Percentiles rank a stretch among this genome's conserved stretches.
These are phyloP conservation scores for Eulemur coronatus DNA, from an alignment of 2,797 vertebrate species.

Conservation along the genomic window DNA sequence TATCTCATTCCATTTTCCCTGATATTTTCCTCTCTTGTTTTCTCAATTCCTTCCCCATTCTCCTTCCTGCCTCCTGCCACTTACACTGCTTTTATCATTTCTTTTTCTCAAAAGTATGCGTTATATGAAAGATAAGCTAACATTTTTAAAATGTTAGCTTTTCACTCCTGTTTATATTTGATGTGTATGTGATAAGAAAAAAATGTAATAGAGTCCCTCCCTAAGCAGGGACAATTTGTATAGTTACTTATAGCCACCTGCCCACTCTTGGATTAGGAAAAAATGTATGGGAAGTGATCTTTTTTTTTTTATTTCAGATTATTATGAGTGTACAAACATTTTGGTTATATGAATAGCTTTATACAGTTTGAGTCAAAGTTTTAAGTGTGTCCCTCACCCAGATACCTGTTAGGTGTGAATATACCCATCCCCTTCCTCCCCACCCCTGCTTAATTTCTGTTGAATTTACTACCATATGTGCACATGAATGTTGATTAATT, in stretches of 20 bases:
- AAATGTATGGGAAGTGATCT: background rate
- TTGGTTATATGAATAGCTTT: too few species aligned
- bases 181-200: background rate
- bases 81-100: background rate
- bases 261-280: background rate
- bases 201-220: background rate
- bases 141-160: constrained; percentile 2
- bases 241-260: background rate
- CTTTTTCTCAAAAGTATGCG: background rate
- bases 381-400: too few species aligned
- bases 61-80: background rate
- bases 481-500: too few species aligned
- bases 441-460: too few species aligned
- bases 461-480: too few species aligned
- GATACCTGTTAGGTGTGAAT: too few species aligned
- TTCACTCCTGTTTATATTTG: background rate
- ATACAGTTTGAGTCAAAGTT: too few species aligned
- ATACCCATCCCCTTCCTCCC: too few species aligned
- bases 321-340: too few species aligned
- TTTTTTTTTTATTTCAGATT: too few species aligned
- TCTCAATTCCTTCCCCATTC: background rate
- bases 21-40: background rate
- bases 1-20: background rate
- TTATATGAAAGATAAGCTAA: background rate
- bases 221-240: background rate